Percentiles rank a stretch among this genome's conserved stretches.
Conservation (phyloP, 2,113 vertebrate genomes). For the Collichthys lucidus region DNA sequence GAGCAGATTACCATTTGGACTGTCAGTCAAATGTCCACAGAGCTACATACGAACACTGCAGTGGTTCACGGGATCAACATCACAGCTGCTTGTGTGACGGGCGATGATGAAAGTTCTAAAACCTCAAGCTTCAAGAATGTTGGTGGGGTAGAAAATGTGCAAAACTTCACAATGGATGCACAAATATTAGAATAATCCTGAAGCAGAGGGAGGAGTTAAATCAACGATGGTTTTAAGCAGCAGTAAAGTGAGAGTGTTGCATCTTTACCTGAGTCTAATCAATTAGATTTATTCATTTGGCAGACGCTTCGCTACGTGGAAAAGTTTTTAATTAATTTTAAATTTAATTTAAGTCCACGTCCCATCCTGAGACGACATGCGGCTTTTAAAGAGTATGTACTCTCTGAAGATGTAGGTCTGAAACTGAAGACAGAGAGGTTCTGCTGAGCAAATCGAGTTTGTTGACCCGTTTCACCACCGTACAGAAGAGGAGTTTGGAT, state of each 20-base stretch:
- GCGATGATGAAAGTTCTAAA: neutral
- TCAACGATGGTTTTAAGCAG: neutral
- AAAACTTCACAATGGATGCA: neutral
- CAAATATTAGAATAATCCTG: conserved; percentile 14
- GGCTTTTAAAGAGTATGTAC: neutral
- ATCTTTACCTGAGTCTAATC: conserved; percentile 32
- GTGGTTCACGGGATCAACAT: neutral
- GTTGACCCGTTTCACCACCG: neutral
- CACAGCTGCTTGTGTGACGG: conserved; percentile 7
- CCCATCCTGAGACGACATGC: neutral
- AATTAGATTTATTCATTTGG: neutral
- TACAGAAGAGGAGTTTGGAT: too few relatives aligned
- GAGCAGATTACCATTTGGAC: conserved; percentile 32
- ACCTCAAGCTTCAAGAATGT: neutral
- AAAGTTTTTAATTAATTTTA: neutral
- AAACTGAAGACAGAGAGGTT: neutral
- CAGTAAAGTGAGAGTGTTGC: neutral
- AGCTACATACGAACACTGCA: conserved; percentile 12
- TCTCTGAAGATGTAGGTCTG: neutral
- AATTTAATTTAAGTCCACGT: neutral
- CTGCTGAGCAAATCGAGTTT: neutral
- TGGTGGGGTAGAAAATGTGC: neutral
- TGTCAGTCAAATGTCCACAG: conserved; percentile 54
- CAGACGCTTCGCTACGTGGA: neutral
- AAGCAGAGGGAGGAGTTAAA: neutral